These are phyloP conservation scores for Napeogenes sylphis DNA, from an alignment of 2,888 invertebrate species.

Conservation along the genomic window DNA sequence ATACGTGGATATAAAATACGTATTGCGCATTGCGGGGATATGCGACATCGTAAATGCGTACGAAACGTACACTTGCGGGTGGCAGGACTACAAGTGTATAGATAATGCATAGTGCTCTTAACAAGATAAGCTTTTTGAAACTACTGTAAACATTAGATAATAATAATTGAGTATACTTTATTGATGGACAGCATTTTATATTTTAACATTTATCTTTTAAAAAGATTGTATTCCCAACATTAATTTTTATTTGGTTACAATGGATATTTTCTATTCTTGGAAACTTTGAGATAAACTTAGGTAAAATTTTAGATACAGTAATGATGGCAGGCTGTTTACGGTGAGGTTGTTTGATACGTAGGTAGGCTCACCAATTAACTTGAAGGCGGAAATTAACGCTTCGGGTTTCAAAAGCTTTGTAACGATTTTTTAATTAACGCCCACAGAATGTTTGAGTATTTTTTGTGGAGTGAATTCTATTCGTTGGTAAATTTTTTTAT, in stretches of 20 bases:
- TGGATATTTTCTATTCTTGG: too few relatives aligned
- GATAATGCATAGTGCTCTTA: conserved; percentile 1
- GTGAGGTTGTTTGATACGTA: background rate
- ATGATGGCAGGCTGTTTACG: background rate
- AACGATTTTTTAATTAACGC: conserved; percentile 3
- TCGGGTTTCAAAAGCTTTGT: conserved; percentile 16
- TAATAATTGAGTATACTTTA: too few relatives aligned
- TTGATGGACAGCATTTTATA: too few relatives aligned
- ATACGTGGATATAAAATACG: too few relatives aligned
- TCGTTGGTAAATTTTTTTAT: conserved; percentile 1
- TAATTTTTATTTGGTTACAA: too few relatives aligned
- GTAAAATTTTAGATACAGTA: background rate
- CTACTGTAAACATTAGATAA: too few relatives aligned
- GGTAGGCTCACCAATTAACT: background rate
- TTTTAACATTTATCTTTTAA: too few relatives aligned
- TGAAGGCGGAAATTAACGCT: conserved; percentile 12
- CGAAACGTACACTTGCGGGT: background rate
- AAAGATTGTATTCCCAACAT: too few relatives aligned
- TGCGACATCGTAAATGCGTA: conserved; percentile 28
- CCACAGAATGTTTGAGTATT: background rate
- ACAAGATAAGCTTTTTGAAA: background rate
- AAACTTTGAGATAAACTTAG: too few relatives aligned
- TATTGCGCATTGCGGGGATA: conserved; percentile 54
- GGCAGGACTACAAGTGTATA: background rate
- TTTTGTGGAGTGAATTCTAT: background rate